Evolutionary conservation across 1,140 invertebrate species (phyloP).

Genomic region (Ips nitidus): DNA sequence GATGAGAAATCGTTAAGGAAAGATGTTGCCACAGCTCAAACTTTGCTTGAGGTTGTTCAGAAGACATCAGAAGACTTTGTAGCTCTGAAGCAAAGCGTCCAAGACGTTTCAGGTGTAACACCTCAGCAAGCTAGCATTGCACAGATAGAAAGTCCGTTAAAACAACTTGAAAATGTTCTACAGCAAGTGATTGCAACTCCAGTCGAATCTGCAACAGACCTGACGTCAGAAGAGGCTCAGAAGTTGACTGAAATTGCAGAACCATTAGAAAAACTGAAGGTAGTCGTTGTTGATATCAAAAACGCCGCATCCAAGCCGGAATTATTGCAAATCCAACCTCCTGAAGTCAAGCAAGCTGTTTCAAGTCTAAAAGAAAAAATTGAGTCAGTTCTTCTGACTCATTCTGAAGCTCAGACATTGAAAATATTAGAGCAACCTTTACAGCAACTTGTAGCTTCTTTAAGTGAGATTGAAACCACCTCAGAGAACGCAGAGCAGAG

Average conservation of each 20-base stretch:
- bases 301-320: not conserved
- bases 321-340: not conserved
- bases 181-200: not conserved
- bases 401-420: not conserved
- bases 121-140: conserved; percentile 15
- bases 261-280: conserved; percentile 19
- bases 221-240: conserved; percentile 15
- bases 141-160: not conserved
- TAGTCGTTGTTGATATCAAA: conserved; percentile 4
- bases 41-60: conserved; percentile 6
- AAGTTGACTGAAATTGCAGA: conserved; percentile 7
- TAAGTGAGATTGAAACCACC: not conserved
- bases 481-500: no score
- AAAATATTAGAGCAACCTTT: conserved; percentile 8
- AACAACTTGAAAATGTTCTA: conserved; percentile 2
- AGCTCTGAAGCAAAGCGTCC: not conserved
- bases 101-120: not conserved
- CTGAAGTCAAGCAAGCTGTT: conserved; percentile 4
- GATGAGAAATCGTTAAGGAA: conserved; percentile 3
- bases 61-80: conserved; percentile 5
- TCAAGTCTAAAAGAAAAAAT: not conserved
- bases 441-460: not conserved
- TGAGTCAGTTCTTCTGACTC: not conserved
- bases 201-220: conserved; percentile 10
- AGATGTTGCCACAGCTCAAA: not conserved